phyloP scores from a whole-genome alignment of 23 tunicate species.

The Ciona savignyi region DNA sequence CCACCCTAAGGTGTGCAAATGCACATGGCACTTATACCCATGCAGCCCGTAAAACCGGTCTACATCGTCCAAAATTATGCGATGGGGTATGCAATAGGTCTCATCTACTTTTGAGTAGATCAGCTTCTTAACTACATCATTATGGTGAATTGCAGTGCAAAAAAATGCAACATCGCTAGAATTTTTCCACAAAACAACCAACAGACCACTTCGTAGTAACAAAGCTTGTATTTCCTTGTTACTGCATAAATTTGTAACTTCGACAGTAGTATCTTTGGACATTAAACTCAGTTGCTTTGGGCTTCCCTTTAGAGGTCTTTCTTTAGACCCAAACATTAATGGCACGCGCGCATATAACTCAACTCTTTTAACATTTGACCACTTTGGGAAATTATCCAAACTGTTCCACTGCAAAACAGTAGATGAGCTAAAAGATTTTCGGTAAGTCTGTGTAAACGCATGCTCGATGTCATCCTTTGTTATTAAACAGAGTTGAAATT shows the following conservation, averaged over 20 bases:
- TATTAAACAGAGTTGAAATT: background rate
- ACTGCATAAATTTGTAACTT: background rate
- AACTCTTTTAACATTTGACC: background rate
- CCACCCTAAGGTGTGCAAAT: background rate
- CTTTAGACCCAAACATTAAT: background rate
- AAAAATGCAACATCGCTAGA: background rate
- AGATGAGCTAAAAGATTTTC: background rate
- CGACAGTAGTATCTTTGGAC: background rate
- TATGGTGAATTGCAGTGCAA: background rate
- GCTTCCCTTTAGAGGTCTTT: background rate
- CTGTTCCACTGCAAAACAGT: background rate
- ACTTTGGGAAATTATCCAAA: background rate
- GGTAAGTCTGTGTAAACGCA: background rate
- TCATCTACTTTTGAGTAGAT: background rate
- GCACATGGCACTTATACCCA: background rate
- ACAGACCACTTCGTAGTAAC: background rate
- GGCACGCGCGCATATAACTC: background rate
- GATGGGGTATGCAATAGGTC: background rate
- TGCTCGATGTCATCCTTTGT: background rate
- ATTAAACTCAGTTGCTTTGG: background rate
- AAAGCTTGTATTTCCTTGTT: background rate
- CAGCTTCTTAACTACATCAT: background rate
- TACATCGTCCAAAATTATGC: background rate
- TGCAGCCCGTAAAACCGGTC: background rate
- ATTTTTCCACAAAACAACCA: background rate